A percentile compares a stretch with the other conserved stretches of the same genome.
phyloP scores from a whole-genome alignment of 2,113 vertebrate genomes.

The Plotosus lineatus region DNA sequence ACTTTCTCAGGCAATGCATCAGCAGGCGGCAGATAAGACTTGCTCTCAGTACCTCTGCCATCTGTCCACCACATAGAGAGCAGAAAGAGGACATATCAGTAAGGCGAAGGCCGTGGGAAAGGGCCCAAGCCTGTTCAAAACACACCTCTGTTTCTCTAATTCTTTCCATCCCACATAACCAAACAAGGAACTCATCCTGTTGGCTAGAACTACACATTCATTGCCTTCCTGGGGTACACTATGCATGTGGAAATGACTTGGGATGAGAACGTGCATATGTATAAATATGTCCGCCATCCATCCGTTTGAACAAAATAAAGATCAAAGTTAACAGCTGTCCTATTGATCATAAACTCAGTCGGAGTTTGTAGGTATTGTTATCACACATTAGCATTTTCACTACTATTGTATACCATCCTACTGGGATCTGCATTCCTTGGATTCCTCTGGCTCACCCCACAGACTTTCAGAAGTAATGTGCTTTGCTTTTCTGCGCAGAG shows the following conservation, averaged over 20 bases:
- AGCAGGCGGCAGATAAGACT: constrained; percentile 42
- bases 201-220: background rate
- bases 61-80: constrained; percentile 39
- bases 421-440: constrained; percentile 49
- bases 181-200: background rate
- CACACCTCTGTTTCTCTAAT: constrained; percentile 16
- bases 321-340: constrained; percentile 44
- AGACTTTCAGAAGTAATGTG: constrained; percentile 33
- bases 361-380: constrained; percentile 41
- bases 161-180: background rate
- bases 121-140: constrained; percentile 30
- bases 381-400: constrained; percentile 52
- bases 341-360: constrained; percentile 43
- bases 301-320: constrained; percentile 31
- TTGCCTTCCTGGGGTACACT: background rate
- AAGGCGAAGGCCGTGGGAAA: constrained; percentile 41
- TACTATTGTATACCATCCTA: constrained; percentile 47
- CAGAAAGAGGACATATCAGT: constrained; percentile 25
- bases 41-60: constrained; percentile 30
- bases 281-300: constrained; percentile 25
- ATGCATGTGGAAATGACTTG: background rate
- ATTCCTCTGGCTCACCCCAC: constrained; percentile 47
- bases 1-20: constrained; percentile 38
- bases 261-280: background rate
- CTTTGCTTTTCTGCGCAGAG: constrained; percentile 44